These are phyloP conservation scores for Bolborhynchus lineola DNA, from an alignment of 2,113 vertebrate genomes.

Conservation along the genomic window DNA sequence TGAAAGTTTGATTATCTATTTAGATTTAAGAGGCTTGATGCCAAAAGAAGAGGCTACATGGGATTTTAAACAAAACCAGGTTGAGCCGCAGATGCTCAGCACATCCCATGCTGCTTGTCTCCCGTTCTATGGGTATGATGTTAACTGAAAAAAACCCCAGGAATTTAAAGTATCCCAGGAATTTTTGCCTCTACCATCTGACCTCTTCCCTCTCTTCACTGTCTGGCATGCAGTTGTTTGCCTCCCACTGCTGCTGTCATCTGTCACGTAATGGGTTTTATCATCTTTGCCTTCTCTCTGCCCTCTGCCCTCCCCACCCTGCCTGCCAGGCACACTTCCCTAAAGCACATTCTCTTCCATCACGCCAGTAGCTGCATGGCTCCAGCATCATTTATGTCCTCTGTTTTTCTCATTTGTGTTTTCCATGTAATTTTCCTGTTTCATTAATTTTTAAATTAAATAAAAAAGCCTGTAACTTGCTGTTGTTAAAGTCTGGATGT, in stretches of 20 bases:
- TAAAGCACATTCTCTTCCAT: rapidly evolving
- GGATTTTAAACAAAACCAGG: not conserved
- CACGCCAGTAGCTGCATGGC: rapidly evolving
- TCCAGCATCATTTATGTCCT: not conserved
- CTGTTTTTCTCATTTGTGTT: not conserved
- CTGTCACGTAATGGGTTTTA: not conserved
- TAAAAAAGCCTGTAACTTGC: not conserved
- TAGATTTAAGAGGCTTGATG: not conserved
- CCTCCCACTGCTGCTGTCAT: not conserved
- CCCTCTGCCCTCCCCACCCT: not conserved
- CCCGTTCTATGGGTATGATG: not conserved
- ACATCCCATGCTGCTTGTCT: rapidly evolving
- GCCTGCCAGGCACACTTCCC: rapidly evolving
- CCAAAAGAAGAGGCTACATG: rapidly evolving
- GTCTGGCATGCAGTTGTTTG: not conserved
- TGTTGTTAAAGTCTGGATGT: not conserved
- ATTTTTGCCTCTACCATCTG: not conserved
- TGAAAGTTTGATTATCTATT: rapidly evolving
- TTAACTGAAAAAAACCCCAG: not conserved
- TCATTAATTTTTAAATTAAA: conserved; percentile 19
- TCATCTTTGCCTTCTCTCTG: not conserved
- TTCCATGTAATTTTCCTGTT: not conserved
- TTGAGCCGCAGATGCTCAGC: rapidly evolving
- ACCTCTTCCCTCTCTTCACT: not conserved
- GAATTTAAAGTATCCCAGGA: not conserved